Conservation (phyloP, 2,113 vertebrate genomes). For the Spermophilus dauricus region DNA sequence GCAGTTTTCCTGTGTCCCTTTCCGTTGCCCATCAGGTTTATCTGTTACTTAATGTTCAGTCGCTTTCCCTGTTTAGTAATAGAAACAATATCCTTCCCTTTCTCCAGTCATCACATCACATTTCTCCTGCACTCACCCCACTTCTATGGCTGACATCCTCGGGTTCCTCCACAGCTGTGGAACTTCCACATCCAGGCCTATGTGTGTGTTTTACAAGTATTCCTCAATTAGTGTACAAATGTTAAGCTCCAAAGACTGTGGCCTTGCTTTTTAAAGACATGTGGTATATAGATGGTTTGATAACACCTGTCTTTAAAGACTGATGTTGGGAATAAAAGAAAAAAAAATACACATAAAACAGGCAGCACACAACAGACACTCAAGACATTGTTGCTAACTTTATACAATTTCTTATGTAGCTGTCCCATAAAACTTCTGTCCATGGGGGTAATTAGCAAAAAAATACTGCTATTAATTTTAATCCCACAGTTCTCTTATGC, state of each 20-base stretch:
- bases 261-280: slow-evolving; percentile 41
- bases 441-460: not conserved
- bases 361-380: not conserved
- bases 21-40: not conserved
- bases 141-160: not conserved
- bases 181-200: not conserved
- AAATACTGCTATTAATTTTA: not conserved
- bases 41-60: not conserved
- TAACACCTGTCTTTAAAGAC: not conserved
- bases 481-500: not conserved
- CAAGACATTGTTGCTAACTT: not conserved
- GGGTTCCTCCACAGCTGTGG: not conserved
- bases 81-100: not conserved
- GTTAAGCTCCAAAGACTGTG: not conserved
- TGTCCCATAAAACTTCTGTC: not conserved
- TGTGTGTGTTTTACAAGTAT: not conserved
- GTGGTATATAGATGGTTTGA: not conserved
- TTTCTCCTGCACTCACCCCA: not conserved
- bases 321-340: slow-evolving; percentile 5
- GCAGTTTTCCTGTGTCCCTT: not conserved
- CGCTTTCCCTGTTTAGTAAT: not conserved
- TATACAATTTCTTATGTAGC: not conserved
- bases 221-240: not conserved
- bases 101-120: not conserved
- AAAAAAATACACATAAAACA: slow-evolving; percentile 39